Evolutionary conservation across 2,888 invertebrate genomes (phyloP), one percentile per base, ranked within the genome.

Genomic region (Camponotus fellah): DNA sequence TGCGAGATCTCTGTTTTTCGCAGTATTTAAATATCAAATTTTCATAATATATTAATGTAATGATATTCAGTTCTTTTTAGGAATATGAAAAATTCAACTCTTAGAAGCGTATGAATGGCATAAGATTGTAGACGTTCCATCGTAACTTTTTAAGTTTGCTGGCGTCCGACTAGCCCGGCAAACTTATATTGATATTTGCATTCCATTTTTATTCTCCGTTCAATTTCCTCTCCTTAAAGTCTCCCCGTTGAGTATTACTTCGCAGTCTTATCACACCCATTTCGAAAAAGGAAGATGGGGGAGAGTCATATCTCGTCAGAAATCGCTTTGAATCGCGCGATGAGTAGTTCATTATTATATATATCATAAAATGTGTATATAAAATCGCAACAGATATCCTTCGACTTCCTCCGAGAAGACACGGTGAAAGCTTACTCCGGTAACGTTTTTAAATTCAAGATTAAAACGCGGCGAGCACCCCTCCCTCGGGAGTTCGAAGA

Each of bases 391-490:
- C 17, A 14, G 2, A 43, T 32, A 58, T 26, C 6, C 37, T 68
- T 77, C 68, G 77, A 77, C 56, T n/a, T 68, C n/a, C 56, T 53
- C 2, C n/a, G 26, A 12, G 21, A 26, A 46, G 21, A 56, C 10
- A 58, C 10, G 34, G 12, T 26, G 26, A 40, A 17, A 14, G 17
- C 37, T 4, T n/a, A 37, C 66, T 12, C 9, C 21, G 34, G 56
- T 60, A 80, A 80, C 79, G 49, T 49, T 80, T 71, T 80, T 80
- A 71, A 80, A 60, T 71, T 71, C 72, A 26, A 71, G 79, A 80
- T 80, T 80, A 80, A 80, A 65, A 80, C 79, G 60, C 60, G 72
- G 58, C 79, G 58, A 32, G 46, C 46, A 32, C 21, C 12, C 37
- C 1, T 17, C 69, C 53, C 34, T 1, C 53, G 37, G 46, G 17